Evolutionary conservation across 2,797 vertebrate genomes (phyloP).

Genomic region (Staurois parvus): DNA sequence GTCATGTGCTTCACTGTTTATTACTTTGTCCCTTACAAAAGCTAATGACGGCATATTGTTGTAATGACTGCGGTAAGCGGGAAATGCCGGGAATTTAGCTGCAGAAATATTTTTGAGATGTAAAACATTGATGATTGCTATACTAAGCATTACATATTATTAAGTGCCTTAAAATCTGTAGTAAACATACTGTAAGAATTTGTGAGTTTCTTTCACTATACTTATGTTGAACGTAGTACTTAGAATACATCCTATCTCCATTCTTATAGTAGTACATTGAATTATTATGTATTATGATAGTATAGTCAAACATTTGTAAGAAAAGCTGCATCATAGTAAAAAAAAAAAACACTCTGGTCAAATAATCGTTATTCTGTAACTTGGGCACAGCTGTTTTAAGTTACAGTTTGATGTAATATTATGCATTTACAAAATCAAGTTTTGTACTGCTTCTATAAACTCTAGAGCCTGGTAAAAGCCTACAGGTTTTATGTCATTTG

Average conservation of each 20-base stretch:
- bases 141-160: no score
- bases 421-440: constrained; percentile 78
- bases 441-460: constrained; percentile 80
- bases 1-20: no score
- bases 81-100: no score
- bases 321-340: constrained; percentile 72
- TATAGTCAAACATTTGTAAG: constrained; percentile 65
- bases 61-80: no score
- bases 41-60: no score
- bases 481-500: constrained; percentile 75
- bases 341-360: constrained; percentile 76
- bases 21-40: no score
- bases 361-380: constrained; percentile 73
- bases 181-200: neutral
- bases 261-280: constrained; percentile 72
- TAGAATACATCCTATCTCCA: constrained; percentile 72
- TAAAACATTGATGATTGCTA: no score
- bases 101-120: no score
- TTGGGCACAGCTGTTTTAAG: constrained; percentile 79
- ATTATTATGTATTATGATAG: constrained; percentile 72
- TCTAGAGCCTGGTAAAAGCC: constrained; percentile 74
- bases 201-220: neutral
- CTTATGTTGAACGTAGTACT: constrained; percentile 51
- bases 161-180: no score
- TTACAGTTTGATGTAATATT: constrained; percentile 78